These are phyloP conservation scores for Penelope pileata DNA, from an alignment of 2,113 vertebrate genomes.

Conservation along the genomic window DNA sequence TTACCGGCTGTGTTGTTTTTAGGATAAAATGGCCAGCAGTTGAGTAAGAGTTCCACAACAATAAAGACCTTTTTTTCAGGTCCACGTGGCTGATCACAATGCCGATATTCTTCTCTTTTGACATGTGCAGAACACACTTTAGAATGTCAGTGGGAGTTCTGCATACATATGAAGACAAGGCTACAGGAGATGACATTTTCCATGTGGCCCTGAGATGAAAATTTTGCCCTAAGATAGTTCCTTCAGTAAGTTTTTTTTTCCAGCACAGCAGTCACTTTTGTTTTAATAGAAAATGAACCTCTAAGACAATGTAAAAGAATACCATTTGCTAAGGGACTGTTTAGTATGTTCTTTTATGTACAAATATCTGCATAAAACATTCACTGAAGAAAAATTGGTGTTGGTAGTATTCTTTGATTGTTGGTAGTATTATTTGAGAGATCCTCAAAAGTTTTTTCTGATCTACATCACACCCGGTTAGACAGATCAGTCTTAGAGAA, in stretches of 20 bases:
- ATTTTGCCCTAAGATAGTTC: not conserved
- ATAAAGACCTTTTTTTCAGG: not conserved
- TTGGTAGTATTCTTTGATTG: not conserved
- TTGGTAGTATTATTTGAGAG: not conserved
- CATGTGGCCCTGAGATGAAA: constrained; percentile 12
- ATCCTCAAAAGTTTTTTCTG: not conserved
- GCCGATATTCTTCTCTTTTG: not conserved
- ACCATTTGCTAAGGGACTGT: not conserved
- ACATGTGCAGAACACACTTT: not conserved
- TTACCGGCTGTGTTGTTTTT: not conserved
- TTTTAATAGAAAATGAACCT: not conserved
- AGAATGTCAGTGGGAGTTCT: not conserved
- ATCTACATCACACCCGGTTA: not conserved
- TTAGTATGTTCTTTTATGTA: not conserved
- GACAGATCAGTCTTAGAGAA: not conserved
- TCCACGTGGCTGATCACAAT: not conserved
- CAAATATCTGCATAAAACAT: not conserved
- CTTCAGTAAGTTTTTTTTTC: not conserved
- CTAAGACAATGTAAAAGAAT: not conserved
- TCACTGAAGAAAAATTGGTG: not conserved
- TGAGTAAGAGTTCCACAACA: not conserved
- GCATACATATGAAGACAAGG: not conserved
- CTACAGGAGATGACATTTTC: not conserved
- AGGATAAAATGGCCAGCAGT: not conserved
- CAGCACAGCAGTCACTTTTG: not conserved